Evolutionary conservation across 2,113 vertebrate genomes (phyloP), one percentile per base, ranked within the genome.

Genomic region (Sciurus niger): DNA sequence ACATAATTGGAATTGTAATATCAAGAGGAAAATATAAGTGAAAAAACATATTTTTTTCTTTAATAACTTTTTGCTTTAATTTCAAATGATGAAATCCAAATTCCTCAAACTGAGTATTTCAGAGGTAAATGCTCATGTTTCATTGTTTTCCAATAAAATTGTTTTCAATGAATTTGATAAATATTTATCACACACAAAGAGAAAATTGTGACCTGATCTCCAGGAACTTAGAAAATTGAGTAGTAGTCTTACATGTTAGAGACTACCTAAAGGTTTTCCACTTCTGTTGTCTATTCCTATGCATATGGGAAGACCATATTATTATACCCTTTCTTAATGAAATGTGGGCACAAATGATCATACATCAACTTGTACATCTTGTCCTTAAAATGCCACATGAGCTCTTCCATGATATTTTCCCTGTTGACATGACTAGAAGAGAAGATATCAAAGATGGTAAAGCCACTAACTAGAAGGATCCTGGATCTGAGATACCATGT

Each of bases 1-100:
- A 73, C 78, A 9, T 78, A 84, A 89, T 51, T 5, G 53, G 34
- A 28, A 43, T 30, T 74, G 25, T 10, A 68, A 17, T 60, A 80
- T 68, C 28, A 80, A 80, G 34, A 65, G 24, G 48, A 46, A 93
- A 77, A 74, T 25, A 34, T 51, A 84, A 86, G 10, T 73, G 9
- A 7, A 85, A 86, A 40, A 40, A 40, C 40, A 40, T 40, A 40
- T 40, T 40, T 40, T 40, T 40, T 40, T 3, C 40, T 40, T 40
- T 40, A 40, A 86, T 82, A 65, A 60, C 0, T 17, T 93, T 79
- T 76, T 32, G 12, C 55, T 86, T 3, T 80, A 67, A 46, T 73
- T 93, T 90, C 80, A 93, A 80, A 18, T 85, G 40, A 76, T 20
- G 14, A 65, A 68, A 93, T 12, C n/a, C 14, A 95, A 87, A 68